Base-by-base conservation (phyloP, 2,888 invertebrate species). In the Charanyca ferruginea region DNA sequence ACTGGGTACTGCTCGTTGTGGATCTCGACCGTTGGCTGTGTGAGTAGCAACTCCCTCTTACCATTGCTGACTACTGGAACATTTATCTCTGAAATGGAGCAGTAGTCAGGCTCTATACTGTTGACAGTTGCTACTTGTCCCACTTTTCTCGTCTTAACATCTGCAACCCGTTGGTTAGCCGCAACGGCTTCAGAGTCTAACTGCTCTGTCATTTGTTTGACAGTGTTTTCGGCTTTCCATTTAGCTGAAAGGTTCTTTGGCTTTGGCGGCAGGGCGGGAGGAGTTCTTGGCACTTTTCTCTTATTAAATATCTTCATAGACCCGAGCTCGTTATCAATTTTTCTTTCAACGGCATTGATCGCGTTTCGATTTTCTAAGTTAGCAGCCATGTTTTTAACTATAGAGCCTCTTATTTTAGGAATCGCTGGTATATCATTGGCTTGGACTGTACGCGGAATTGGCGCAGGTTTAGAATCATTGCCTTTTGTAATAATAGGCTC, bases 211-310 rank as follows among this genome's bases (percentile, higher is more conserved):
- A 91, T 81, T 83, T 86, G 83, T 89, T 90, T 93, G 87, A 93
- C 90, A 89, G 90, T 86, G 83, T 91, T 92, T 78, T 95, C 96
- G 84, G 96, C 96, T 96, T 96, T 97, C 95, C 95, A 97, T 96
- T 96, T 97, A 86, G 94, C 97, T 86, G 96, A 95, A 83, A 97
- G 94, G 91, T 97, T 97, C 80, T 97, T 97, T 83, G 98, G 98
- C 92, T 98, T 97, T 51, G 98, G 97, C 70, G 98, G 97, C 88
- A 98, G 92, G 77, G 98, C 97, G 61, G 97, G 97, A 66, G 97
- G 97, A 77, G 96, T 96, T 85, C 97, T 93, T 83, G 96, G 94
- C 71, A 96, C 96, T 90, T 97, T 96, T 79, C 92, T 93, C 77
- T 93, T 95, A 79, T 95, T 95, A 73, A 95, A 94, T 82, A 94